Evolutionary conservation across 2,888 invertebrate species (phyloP), one percentile per base, ranked within the genome.

Genomic region (Lysandra coridon): DNA sequence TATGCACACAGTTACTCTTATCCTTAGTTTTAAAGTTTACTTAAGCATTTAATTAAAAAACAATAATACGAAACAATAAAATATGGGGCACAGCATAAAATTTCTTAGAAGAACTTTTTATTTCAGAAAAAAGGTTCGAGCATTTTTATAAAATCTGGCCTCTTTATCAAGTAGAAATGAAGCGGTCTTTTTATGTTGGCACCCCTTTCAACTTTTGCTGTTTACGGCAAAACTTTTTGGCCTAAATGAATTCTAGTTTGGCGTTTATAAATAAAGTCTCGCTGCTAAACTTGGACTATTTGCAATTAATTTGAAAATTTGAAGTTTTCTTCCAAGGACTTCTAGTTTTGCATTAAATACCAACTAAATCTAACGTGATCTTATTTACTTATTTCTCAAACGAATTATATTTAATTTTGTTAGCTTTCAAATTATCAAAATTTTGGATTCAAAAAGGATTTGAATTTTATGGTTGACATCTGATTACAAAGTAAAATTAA

Each of bases 81-180:
- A 69, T 69, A 69, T 69, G 69, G 69, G 33, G 33, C 69, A 69
- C 17, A 69, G 69, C 69, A 37, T 69, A 69, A 69, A 69, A 69
- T 69, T 69, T 14, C 69, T 69, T 37, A 69, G 69, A 33, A 33
- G 69, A 37, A 69, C 17, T 69, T 69, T 69, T 69, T 37, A 69
- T 69, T 64, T 69, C 33, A 33, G 30, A 69, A 69, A 69, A 69
- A 69, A 69, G 69, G 33, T 69, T 69, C 33, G 69, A 69, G 76
- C 76, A 76, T 76, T 76, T 75, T 75, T 76, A 69, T 53, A 57
- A 76, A 76, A 57, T 76, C 76, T 76, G 76, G 76, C 76, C 76
- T 33, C 53, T 76, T 90, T 91, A 91, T 91, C 91, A 87, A 85
- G 87, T 86, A 85, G 87, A 87, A 89, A 91, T 91, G 91, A 89